These are phyloP conservation scores for Ispidina picta DNA, from an alignment of 2,797 vertebrate genomes.

Conservation along the genomic window DNA sequence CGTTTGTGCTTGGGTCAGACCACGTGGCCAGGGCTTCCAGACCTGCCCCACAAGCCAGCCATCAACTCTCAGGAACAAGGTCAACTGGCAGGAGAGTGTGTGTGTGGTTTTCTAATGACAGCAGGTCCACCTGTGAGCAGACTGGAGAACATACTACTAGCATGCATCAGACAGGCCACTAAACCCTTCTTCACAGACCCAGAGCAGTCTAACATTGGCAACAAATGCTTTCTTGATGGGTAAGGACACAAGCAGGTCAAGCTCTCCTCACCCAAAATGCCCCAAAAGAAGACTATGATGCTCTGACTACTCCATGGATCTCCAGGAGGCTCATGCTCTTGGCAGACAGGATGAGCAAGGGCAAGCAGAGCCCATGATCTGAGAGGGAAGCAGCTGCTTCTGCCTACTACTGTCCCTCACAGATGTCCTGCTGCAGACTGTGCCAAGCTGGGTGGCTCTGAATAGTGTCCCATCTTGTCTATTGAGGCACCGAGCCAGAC, in stretches of 20 bases:
- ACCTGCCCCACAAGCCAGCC: not conserved
- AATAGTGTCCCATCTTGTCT: not conserved
- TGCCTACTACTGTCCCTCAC: accelerated
- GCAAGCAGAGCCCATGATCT: not conserved
- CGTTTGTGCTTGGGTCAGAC: not conserved
- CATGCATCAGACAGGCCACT: not conserved
- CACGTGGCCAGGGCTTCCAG: accelerated
- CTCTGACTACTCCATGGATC: not conserved
- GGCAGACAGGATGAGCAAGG: not conserved
- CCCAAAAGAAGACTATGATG: not conserved
- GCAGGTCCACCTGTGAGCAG: not conserved
- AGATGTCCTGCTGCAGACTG: not conserved
- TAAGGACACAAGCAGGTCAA: not conserved
- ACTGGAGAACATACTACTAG: not conserved
- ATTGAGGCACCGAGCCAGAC: not conserved
- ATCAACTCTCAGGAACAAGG: not conserved
- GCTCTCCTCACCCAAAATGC: not conserved
- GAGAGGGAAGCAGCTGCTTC: not conserved
- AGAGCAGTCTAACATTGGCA: not conserved
- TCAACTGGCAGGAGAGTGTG: not conserved
- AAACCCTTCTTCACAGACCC: not conserved
- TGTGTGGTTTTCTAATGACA: not conserved
- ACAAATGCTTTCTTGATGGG: accelerated
- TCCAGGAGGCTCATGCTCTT: not conserved
- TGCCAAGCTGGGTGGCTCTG: not conserved